These are phyloP conservation scores for Melanophora roralis DNA, from an alignment of 2,888 invertebrate species.

Conservation along the genomic window DNA sequence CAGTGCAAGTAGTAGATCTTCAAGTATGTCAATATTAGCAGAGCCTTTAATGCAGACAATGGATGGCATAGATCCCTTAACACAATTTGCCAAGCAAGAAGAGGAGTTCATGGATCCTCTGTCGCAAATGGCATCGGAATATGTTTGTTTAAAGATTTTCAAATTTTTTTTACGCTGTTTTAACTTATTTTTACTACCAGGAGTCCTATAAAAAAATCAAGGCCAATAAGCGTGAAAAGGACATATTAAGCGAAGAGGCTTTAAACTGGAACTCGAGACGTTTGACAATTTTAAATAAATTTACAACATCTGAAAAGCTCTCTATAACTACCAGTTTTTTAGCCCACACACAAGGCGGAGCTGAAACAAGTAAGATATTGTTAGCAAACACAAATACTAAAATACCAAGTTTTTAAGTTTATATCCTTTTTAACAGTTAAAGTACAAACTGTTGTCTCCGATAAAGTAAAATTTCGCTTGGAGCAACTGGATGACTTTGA, in stretches of 20 bases:
- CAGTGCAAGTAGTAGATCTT: slow-evolving; percentile 78
- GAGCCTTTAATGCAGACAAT: slow-evolving; percentile 79
- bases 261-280: slow-evolving; percentile 88
- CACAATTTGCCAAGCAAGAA: slow-evolving; percentile 82
- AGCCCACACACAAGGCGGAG: slow-evolving; percentile 53
- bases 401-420: neutral
- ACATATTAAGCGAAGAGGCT: slow-evolving; percentile 74
- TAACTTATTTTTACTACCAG: slow-evolving; percentile 49
- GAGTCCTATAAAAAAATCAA: slow-evolving; percentile 69
- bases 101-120: slow-evolving; percentile 81
- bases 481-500: slow-evolving; percentile 97
- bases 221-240: slow-evolving; percentile 64
- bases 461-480: slow-evolving; percentile 92
- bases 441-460: slow-evolving; percentile 85
- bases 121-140: slow-evolving; percentile 80
- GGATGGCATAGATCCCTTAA: slow-evolving; percentile 85
- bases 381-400: neutral
- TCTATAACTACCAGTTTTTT: slow-evolving; percentile 93
- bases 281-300: slow-evolving; percentile 89
- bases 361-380: slow-evolving; percentile 81
- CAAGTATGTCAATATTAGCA: slow-evolving; percentile 77
- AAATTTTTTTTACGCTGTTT: neutral
- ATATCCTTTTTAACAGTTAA: slow-evolving; percentile 81
- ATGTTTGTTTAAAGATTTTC: slow-evolving; percentile 65
- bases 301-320: slow-evolving; percentile 95